Evolutionary conservation across 2,888 invertebrate genomes (phyloP).

Genomic region (Pseudolycoriella hygida): DNA sequence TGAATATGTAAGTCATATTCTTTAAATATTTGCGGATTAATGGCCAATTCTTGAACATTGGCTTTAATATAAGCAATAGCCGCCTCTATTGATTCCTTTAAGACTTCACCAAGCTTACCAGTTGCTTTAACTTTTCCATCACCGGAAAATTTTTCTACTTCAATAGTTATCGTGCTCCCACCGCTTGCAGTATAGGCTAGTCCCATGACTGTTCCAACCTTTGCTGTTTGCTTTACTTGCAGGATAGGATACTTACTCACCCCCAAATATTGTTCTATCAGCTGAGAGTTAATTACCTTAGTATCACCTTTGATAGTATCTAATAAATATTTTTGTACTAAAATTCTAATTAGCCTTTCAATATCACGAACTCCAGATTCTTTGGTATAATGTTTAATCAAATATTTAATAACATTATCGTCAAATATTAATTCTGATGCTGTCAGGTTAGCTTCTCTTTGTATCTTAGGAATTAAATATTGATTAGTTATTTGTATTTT

Average conservation of each 20-base stretch:
- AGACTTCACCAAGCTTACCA: conserved; percentile 94
- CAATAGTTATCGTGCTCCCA: conserved; percentile 92
- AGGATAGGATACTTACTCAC: conserved; percentile 33
- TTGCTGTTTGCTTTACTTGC: conserved; percentile 77
- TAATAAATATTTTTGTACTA: too few relatives aligned
- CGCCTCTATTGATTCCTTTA: conserved; percentile 95
- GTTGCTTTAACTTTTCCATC: conserved; percentile 35
- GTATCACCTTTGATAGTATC: too few relatives aligned
- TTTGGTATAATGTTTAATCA: conserved; percentile 42
- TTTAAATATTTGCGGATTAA: conserved; percentile 42
- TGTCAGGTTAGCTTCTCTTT: conserved; percentile 63
- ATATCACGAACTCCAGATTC: conserved; percentile 65
- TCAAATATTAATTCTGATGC: conserved; percentile 50
- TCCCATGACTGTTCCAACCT: conserved; percentile 95
- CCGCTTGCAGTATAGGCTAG: conserved; percentile 99
- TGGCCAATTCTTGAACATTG: conserved; percentile 20
- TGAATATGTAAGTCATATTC: conserved; percentile 84
- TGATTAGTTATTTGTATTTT: conserved; percentile 91
- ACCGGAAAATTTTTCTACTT: conserved; percentile 42
- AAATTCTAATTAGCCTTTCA: too few relatives aligned
- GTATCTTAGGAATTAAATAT: conserved; percentile 87
- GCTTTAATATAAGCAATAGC: conserved; percentile 29
- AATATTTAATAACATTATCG: conserved; percentile 51
- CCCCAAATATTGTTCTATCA: neutral
- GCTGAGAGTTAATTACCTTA: neutral